These are phyloP conservation scores for Yponomeuta plumbellus DNA, from an alignment of 2,888 invertebrate genomes.

Conservation along the genomic window DNA sequence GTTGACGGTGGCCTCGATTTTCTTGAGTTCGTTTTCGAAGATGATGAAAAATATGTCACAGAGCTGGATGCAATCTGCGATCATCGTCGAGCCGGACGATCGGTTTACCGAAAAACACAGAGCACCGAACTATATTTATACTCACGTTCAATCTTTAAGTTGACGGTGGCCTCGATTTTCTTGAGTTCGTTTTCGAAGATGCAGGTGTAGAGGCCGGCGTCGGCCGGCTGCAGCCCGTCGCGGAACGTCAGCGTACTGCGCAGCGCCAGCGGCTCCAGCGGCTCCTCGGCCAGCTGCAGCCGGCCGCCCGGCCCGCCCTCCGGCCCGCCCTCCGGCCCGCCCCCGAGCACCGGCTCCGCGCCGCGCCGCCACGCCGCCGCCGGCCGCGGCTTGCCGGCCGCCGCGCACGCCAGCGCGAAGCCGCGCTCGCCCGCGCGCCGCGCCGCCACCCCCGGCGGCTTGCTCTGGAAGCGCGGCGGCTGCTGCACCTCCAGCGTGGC, in stretches of 20 bases:
- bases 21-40: conserved; percentile 93
- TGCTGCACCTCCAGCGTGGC: conserved; percentile 92
- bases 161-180: conserved; percentile 91
- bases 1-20: conserved; percentile 92
- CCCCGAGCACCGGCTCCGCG: too few relatives aligned
- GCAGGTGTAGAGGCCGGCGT: conserved; percentile 92
- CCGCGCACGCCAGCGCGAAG: conserved; percentile 88
- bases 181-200: conserved; percentile 93
- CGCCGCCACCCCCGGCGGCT: conserved; percentile 88
- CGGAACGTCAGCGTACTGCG: background rate
- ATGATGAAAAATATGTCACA: too few relatives aligned
- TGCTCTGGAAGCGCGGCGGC: conserved; percentile 88
- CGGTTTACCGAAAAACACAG: too few relatives aligned
- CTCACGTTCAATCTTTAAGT: conserved; percentile 92
- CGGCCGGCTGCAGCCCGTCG: conserved; percentile 80
- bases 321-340: too few relatives aligned
- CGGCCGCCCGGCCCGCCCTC: too few relatives aligned
- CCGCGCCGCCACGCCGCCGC: conserved; percentile 81
- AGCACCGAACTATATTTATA: too few relatives aligned
- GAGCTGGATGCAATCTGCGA: too few relatives aligned
- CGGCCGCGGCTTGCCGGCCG: conserved; percentile 92
- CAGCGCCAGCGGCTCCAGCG: background rate
- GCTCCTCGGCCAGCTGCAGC: background rate
- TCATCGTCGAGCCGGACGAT: too few relatives aligned
- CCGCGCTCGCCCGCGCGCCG: conserved; percentile 86